Evolutionary conservation across 2,888 invertebrate species (phyloP), one percentile per base, ranked within the genome.

Genomic region (Trypoxylon attenuatum): DNA sequence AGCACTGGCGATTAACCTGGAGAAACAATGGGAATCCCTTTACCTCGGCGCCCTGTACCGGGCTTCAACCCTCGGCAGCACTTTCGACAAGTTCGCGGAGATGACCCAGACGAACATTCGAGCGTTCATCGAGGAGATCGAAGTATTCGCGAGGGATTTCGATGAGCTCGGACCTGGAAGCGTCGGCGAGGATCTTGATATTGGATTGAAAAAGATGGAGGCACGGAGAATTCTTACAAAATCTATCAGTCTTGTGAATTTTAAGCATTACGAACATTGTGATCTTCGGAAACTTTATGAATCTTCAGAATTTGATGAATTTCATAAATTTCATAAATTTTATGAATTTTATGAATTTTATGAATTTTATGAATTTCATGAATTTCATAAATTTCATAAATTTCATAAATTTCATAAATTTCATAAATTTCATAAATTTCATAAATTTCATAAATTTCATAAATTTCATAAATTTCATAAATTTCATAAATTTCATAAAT

Each of bases 21-120:
- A 93, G 82, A 87, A 89, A 15, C 90, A 92, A 0, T 95, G 94
- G 94, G 90, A 91, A 59, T 88, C 89, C 2, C 86, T 95, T 8
- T 92, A 92, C 78, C 89, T 92, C 52, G 91, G 92, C 0, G 91
- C 93, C 0, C 82, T 94, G 4, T 94, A 92, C 86, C 89, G 94
- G 54, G 90, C 90, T 8, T 90, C 90, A 63, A 92, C 92, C 1
- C 86, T 95, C 29, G 92, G 94, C 80, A 91, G 92, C 55, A 95
- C 95, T n/a, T 96, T 96, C 83, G 93, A 93, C 54, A 92, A 94
- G 80, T 97, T 96, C 87, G 94, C 94, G 6, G 92, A 93, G 80
- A 89, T 96, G 79, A 96, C 95, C 27, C 89, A 92, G 50, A 88
- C 90, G 0, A 93, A 96, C 85, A 96, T 96, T 62, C 88, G 89